Evolutionary conservation across 2,888 invertebrate species (phyloP).

Genomic region (Gymnoscelis rufifasciata): DNA sequence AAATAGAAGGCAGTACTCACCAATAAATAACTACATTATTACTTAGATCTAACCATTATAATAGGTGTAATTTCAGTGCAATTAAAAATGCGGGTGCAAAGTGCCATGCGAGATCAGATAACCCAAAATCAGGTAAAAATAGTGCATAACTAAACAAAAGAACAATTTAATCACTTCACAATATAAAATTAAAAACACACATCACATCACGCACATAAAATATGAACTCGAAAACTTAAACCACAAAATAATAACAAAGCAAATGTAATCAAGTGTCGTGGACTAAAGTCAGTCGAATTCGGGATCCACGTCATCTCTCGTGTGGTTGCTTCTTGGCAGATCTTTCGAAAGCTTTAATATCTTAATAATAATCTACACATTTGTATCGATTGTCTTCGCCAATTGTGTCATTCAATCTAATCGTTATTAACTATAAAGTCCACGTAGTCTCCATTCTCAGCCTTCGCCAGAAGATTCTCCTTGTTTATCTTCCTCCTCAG

Average conservation of each 20-base stretch:
- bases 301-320: too few species aligned
- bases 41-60: too few species aligned
- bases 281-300: too few species aligned
- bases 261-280: too few species aligned
- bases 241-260: too few species aligned
- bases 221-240: too few species aligned
- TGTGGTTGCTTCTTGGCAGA: too few species aligned
- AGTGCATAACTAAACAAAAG: background rate
- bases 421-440: slow-evolving; percentile 72
- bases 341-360: too few species aligned
- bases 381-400: background rate
- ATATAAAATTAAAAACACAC: slow-evolving; percentile 34
- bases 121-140: background rate
- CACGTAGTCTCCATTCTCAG: slow-evolving; percentile 56
- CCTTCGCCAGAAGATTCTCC: slow-evolving; percentile 55
- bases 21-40: background rate
- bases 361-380: too few species aligned
- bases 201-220: slow-evolving; percentile 10
- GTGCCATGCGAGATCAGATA: slow-evolving; percentile 9
- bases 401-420: slow-evolving; percentile 31
- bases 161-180: slow-evolving; percentile 14
- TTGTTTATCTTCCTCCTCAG: slow-evolving; percentile 52
- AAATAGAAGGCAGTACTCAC: too few species aligned
- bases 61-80: slow-evolving; percentile 21
- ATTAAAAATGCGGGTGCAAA: slow-evolving; percentile 18